Percentiles rank a stretch among this genome's conserved stretches.
These are phyloP conservation scores for Ctena decussata DNA, from an alignment of 2,888 invertebrate genomes.

Conservation along the genomic window DNA sequence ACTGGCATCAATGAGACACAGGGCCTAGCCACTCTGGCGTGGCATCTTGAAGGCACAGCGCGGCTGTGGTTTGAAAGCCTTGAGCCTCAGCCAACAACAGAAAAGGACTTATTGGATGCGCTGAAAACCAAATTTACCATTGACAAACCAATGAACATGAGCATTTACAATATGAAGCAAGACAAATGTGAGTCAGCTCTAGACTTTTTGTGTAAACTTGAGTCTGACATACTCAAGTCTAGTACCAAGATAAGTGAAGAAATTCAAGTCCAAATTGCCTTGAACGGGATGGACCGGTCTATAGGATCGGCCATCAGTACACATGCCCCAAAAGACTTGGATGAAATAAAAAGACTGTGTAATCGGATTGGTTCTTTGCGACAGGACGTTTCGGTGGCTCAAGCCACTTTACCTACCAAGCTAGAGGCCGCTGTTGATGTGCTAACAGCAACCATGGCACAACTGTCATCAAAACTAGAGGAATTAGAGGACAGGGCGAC, in stretches of 20 bases:
- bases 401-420: background rate
- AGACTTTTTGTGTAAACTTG: conserved; percentile 1
- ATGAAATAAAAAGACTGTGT: conserved; percentile 4
- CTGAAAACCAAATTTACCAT: background rate
- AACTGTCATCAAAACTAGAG: background rate
- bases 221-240: conserved; percentile 27
- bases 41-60: conserved; percentile 16
- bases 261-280: conserved; percentile 30
- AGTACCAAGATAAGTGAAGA: background rate
- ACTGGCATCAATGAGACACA: background rate
- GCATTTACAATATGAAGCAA: conserved; percentile 15
- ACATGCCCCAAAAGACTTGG: conserved; percentile 24
- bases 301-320: conserved; percentile 27
- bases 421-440: conserved; percentile 24
- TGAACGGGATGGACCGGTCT: conserved; percentile 24
- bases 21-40: conserved; percentile 3
- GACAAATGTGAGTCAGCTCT: background rate
- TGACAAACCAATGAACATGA: background rate
- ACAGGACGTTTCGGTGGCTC: background rate
- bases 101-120: background rate
- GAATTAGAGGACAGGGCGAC: background rate
- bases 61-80: conserved; percentile 7
- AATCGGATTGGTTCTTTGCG: background rate
- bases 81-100: background rate
- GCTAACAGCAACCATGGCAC: conserved; percentile 26